Base-by-base conservation (phyloP, 1,140 invertebrate genomes). In the Probaryconus sp. region DNA sequence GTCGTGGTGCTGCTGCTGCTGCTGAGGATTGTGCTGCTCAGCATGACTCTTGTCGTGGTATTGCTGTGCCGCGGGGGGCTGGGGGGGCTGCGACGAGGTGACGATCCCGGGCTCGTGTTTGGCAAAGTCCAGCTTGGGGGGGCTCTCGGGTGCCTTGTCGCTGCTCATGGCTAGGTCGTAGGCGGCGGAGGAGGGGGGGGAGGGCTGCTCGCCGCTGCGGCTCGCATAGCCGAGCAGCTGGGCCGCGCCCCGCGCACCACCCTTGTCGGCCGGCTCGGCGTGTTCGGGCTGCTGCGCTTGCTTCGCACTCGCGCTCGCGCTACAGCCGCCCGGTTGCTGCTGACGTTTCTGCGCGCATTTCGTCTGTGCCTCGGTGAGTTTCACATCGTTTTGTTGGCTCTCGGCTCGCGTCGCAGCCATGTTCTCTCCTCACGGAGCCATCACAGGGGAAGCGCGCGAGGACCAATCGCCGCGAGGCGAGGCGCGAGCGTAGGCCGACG, bases 361-460 rank as follows among this genome's bases (percentile, higher is more conserved):
- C 21, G 10, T 11, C 28, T 9, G 3, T 76, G 81, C 83, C 78
- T 89, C 88, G 80, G 84, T 84, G 73, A 81, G 81, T 83, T 89
- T 89, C 82, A 88, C 87, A 87, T 89, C 88, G 85, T 89, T 89
- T 87, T 89, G 88, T 85, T 89, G 89, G 84, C 85, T 88, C 86
- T 90, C 89, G 84, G 89, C 88, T 89, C 89, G 88, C 85, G 88
- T 89, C 84, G 89, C 88, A 88, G 89, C 89, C 89, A 90, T 90
- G 6, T 17, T 20, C 31, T 35, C 31, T 51, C 53, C 55, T 38
- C 50, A 53, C 33, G 50, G 50, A 33, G 45, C 43, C 56, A 48
- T 63, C 58, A 63, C 61, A 24, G 60, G 30, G n/a, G n/a, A n/a
- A n/a, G 60, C 47, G 7, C 47, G 20, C 47, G 28, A 30, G 47